phyloP scores from a whole-genome alignment of 2,797 vertebrate genomes.

The Kryptolebias ocellatus region DNA sequence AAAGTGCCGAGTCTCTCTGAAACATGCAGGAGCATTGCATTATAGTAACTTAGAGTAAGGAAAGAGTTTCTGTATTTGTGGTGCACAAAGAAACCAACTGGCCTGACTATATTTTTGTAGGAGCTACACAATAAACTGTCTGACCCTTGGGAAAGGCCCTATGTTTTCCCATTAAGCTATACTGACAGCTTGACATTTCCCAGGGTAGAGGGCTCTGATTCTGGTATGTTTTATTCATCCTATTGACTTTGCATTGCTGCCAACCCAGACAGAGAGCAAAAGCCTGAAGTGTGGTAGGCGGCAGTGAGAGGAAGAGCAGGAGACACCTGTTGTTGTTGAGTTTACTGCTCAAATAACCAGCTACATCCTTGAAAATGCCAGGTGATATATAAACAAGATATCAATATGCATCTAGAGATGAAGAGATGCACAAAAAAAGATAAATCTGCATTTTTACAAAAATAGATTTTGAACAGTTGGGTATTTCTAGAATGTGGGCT shows the following conservation, averaged over 20 bases:
- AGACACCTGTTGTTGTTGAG: constrained; percentile 63
- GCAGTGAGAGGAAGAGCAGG: constrained; percentile 48
- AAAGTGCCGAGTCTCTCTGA: constrained; percentile 5
- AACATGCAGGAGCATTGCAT: constrained; percentile 15
- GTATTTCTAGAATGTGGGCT: constrained; percentile 25
- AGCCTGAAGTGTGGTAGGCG: constrained; percentile 52
- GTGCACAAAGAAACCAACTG: constrained; percentile 40
- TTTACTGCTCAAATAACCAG: constrained; percentile 61
- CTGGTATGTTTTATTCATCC: constrained; percentile 84
- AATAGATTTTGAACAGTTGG: constrained; percentile 24
- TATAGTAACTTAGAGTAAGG: neutral
- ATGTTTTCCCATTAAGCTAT: constrained; percentile 77
- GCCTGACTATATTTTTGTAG: constrained; percentile 29
- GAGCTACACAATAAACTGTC: constrained; percentile 55
- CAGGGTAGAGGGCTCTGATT: constrained; percentile 75
- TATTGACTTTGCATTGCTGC: constrained; percentile 71
- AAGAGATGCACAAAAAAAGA: constrained; percentile 53
- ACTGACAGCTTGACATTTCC: constrained; percentile 80
- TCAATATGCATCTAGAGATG: constrained; percentile 55
- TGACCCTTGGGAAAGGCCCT: constrained; percentile 58
- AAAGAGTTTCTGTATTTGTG: constrained; percentile 26
- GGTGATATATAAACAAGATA: constrained; percentile 64
- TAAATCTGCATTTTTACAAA: constrained; percentile 49
- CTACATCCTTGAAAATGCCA: constrained; percentile 54
- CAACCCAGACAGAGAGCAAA: constrained; percentile 58